Percentiles rank a stretch among this genome's conserved stretches.
phyloP scores from a whole-genome alignment of 2,113 vertebrate species.

The Myiozetetes cayanensis region DNA sequence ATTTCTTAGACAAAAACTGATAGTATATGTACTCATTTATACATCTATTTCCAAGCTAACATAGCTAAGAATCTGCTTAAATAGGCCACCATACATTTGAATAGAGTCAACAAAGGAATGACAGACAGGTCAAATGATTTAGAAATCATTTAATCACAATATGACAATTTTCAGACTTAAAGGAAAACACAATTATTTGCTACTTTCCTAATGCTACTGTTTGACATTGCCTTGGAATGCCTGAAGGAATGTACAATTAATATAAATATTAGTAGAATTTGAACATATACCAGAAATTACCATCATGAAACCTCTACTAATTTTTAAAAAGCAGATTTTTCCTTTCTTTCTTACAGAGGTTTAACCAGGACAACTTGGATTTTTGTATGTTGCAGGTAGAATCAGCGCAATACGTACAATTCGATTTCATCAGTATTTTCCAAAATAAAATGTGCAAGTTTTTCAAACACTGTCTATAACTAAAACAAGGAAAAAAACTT shows the following conservation, averaged over 20 bases:
- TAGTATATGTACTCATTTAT: neutral
- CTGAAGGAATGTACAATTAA: neutral
- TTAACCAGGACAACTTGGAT: neutral
- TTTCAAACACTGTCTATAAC: neutral
- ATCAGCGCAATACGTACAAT: neutral
- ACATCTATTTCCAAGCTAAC: neutral
- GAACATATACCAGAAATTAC: neutral
- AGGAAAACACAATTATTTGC: neutral
- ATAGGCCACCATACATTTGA: neutral
- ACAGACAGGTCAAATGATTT: neutral
- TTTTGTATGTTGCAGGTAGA: neutral
- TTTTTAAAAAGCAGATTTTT: neutral
- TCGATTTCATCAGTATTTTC: neutral
- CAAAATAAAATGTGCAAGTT: neutral
- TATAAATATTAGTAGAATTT: neutral
- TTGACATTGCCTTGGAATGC: neutral
- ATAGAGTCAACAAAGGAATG: neutral
- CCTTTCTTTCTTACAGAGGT: neutral
- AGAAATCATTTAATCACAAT: neutral
- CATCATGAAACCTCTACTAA: neutral
- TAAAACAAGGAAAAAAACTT: neutral
- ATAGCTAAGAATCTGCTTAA: neutral
- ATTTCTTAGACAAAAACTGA: neutral
- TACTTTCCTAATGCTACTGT: neutral
- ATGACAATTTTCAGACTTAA: neutral